Evolutionary conservation across 2,113 vertebrate genomes (phyloP), one percentile per base, ranked within the genome.

Genomic region (Puntigrus tetrazona): DNA sequence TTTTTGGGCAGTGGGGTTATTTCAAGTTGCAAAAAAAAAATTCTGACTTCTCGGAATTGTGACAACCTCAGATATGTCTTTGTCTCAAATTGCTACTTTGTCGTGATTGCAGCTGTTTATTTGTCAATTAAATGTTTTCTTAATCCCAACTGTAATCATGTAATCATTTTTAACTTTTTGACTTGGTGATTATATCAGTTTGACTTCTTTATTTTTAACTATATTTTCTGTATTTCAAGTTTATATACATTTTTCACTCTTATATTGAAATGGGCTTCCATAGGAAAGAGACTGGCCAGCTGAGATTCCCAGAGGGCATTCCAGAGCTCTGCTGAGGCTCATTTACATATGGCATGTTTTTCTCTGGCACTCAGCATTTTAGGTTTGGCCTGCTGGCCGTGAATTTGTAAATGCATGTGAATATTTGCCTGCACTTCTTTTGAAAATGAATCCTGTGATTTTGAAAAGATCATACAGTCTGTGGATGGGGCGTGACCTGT

Each of bases 401-500:
- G 77, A 6, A n/a, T 43, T 36, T 1, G 6, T 75, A 47, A 69
- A 77, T 50, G 63, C 25, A 65, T 59, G 61, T 29, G 73, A 78
- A 77, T 73, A 45, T 75, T 84, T 84, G 79, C 75, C 61, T 52
- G 75, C 16, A 4, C 13, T 27, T 55, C 10, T 73, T 27, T 83
- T 75, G n/a, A 45, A 80, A 83, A 77, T 82, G 55, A 74, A 76
- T 72, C 83, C 36, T 82, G 20, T 81, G 77, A 83, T 86, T 74
- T 52, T 83, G 41, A 52, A 78, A 41, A 86, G 78, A 76, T 83
- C 70, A 50, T 72, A 22, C 22, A 80, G 27, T 67, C 47, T 41
- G 78, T 25, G 43, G 27, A 31, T 36, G 63, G 80, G 87, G 74
- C 20, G 52, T 78, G 59, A 76, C 20, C 78, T 85, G 47, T 78